phyloP scores from a whole-genome alignment of 1,140 invertebrate species.

The Heliconius nattereri region DNA sequence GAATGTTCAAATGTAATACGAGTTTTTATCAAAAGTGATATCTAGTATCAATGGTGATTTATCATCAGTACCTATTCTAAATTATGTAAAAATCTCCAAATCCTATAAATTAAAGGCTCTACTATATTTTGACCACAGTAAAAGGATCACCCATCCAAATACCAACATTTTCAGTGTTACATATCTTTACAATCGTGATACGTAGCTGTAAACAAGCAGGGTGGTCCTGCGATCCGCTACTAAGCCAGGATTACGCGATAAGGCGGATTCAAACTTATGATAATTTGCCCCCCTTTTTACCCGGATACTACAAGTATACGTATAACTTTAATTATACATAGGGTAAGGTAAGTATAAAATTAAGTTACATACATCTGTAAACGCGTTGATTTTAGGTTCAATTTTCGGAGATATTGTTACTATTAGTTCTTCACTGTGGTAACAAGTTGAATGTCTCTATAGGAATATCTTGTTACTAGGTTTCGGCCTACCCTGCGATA shows the following conservation, averaged over 20 bases:
- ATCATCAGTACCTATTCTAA: too few species aligned
- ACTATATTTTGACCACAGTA: slow-evolving; percentile 5
- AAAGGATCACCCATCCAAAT: background rate
- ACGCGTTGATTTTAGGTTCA: too few species aligned
- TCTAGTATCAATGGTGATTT: too few species aligned
- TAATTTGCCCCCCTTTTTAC: slow-evolving; percentile 56
- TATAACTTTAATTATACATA: slow-evolving; percentile 13
- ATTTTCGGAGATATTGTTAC: too few species aligned
- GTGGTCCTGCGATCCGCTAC: slow-evolving; percentile 41
- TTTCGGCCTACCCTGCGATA: too few species aligned
- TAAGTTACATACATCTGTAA: too few species aligned
- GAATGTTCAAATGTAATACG: too few species aligned
- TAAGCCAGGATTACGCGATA: slow-evolving; percentile 55
- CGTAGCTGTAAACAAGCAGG: slow-evolving; percentile 40
- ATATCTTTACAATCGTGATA: slow-evolving; percentile 20
- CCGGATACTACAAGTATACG: background rate
- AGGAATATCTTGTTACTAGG: too few species aligned
- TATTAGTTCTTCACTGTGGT: too few species aligned
- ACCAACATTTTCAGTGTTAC: slow-evolving; percentile 2
- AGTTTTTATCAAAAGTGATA: too few species aligned
- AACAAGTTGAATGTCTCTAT: too few species aligned
- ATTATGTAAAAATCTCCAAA: background rate
- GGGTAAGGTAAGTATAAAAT: too few species aligned
- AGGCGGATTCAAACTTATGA: slow-evolving; percentile 63
- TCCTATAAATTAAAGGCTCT: background rate